Base-by-base conservation (phyloP, 64 coral and sea anemone genomes). In the Cladopsammia gracilis region DNA sequence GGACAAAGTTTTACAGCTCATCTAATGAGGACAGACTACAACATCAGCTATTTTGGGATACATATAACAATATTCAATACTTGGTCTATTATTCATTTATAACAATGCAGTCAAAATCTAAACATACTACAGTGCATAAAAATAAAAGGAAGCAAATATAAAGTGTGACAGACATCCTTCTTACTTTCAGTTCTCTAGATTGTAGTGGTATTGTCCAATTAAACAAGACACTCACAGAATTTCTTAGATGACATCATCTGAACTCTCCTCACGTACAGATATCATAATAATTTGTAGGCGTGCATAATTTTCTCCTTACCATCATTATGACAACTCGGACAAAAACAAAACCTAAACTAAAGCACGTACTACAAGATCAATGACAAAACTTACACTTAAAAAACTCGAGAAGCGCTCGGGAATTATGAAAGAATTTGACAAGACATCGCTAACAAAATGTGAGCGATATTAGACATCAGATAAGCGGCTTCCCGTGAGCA, bases 201-300 rank as follows among this genome's bases (percentile, higher is more conserved):
- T 46, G 7, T 64, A 24, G 45, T 62, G 10, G 58, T 62, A 82
- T 62, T 43, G 57, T 48, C 34, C 45, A 84, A 48, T 47, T 22
- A 79, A 42, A 79, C 77, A 79, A 62, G 14, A 68, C 44, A 75
- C 72, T 75, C 47, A 19, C 72, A 75, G 47, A 0, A 45, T 22
- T 84, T 82, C 10, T 47, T 20, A 24, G 20, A 67, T 84, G 80
- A 84, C 80, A 84, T 84, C 80, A 84, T 50, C 18, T 46, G 23
- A 66, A 42, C 25, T 48, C 50, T 68, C 62, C 45, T 11, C 80
- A 84, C 80, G 61, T 68, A 84, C 62, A 34, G 46, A 5, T 61
- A 48, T 20, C 3, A 34, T 19, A 44, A 64, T 60, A 25, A 25
- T 57, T 73, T 58, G 47, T 76, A 60, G 56, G 53, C 56, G 77